Evolutionary conservation across 2,888 invertebrate genomes (phyloP), one percentile per base, ranked within the genome.

Genomic region (Strigamia transsilvanica): DNA sequence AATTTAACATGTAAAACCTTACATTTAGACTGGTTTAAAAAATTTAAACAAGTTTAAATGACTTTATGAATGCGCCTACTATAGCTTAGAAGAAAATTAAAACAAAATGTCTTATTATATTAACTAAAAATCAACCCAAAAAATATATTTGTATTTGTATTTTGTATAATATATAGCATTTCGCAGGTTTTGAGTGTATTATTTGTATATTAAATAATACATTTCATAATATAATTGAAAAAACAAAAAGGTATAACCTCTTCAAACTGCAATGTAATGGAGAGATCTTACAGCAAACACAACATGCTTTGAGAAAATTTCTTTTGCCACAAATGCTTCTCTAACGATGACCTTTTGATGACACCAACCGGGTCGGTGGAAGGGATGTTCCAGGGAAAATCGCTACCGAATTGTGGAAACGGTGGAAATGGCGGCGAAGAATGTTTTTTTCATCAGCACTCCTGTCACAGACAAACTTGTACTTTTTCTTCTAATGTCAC

Each of bases 331-430:
- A 18, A n/a, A 56, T 21, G 21, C 56, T 56, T 18, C 1, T 56
- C 56, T 56, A 56, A 56, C 56, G 56, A 56, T 56, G 56, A 56
- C 56, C 56, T 56, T 56, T 56, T 56, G 56, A 56, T 56, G 56
- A 56, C 56, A 56, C 56, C n/a, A 56, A 56, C 56, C n/a, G 18
- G 56, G 56, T 56, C 18, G 56, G 56, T 15, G 56, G 56, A 56
- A 56, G 56, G 56, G 56, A 56, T 56, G 56, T 21, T n/a, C 18
- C 1, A 21, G 21, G 56, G 18, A 56, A 18, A 56, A 56, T 56
- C 56, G 56, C 56, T n/a, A n/a, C 56, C 56, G 56, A 56, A 56
- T 56, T 56, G 56, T 56, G 56, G 56, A 56, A 56, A 56, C 56
- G 56, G 56, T 56, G 56, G 15, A 56, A 56, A 56, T 56, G 18